Evolutionary conservation across 2,888 invertebrate species (phyloP), one percentile per base, ranked within the genome.

Genomic region (Crematogaster levior): DNA sequence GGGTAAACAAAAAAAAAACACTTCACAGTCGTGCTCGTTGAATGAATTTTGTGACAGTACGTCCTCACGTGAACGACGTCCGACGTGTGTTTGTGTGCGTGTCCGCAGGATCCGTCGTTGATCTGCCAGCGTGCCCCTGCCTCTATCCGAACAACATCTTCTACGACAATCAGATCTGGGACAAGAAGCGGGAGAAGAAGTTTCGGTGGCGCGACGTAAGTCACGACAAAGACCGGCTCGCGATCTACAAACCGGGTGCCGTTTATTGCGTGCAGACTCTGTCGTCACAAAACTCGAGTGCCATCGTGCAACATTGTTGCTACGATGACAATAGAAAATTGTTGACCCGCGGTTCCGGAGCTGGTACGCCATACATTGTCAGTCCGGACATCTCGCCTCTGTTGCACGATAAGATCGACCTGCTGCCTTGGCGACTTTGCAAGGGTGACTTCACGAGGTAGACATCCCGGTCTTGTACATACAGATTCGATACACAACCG

Each of bases 371-470:
- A 1, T 93, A 94, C 86, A 91, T 95, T 40, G 94, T 95, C 48
- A 94, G 94, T 84, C 95, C 95, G 0, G 95, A 95, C 68, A 93
- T 95, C 56, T 95, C 95, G 2, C 86, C 92, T 12, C 91, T 93
- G 51, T 91, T 95, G 1, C 95, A n/a, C 87, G 92, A 94, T 81
- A 94, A 93, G 85, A 92, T 95, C n/a, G 95, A 95, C 84, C 89
- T 95, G 3, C 86, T 94, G 21, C 95, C 95, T 0, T 95, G 95
- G 95, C 92, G 94, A 27, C 92, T 95, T 7, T 95, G 95, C 90
- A 95, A 95, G n/a, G n/a, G n/a, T n/a, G 95, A 95, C 84, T 95
- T 95, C 91, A 94, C n/a, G 34, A 94, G 94, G 95, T 95, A 30
- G 10, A n/a, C n/a, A n/a, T n/a, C n/a, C n/a, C 27, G 0, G 5